A percentile compares a stretch with the other conserved stretches of the same genome.
These are phyloP conservation scores for Micrastur ruficollis DNA, from an alignment of 2,797 vertebrate species.

Conservation along the genomic window DNA sequence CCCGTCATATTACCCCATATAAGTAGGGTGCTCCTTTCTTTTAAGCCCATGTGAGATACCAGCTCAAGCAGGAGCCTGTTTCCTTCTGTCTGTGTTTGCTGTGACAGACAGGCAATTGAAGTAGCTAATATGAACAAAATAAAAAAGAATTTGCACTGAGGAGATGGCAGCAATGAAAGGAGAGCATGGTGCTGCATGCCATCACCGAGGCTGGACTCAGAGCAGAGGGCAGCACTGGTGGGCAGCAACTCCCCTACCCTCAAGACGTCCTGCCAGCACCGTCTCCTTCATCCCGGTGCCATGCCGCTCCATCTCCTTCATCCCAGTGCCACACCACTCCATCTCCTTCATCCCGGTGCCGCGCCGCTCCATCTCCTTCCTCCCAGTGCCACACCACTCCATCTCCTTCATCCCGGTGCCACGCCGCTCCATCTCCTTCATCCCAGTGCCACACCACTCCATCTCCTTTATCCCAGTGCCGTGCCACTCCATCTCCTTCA, in stretches of 20 bases:
- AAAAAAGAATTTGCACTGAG: background rate
- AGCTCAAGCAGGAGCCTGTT: background rate
- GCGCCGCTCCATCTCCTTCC: background rate
- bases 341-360: background rate
- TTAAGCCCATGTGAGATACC: background rate
- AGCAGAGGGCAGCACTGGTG: background rate
- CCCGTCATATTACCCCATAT: accelerated
- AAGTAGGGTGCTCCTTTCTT: background rate
- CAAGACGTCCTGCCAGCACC: background rate
- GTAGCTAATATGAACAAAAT: background rate
- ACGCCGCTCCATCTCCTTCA: background rate
- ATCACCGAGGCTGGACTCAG: background rate
- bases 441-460: background rate
- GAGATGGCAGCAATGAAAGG: background rate
- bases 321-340: background rate
- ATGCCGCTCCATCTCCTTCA: background rate
- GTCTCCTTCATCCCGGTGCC: background rate
- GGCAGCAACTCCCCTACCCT: background rate
- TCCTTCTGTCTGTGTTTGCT: background rate
- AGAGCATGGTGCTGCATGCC: accelerated
- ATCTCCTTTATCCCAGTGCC: background rate
- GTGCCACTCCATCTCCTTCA: background rate
- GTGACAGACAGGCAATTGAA: background rate
- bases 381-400: too few species aligned
- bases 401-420: too few species aligned